A percentile compares a stretch with the other conserved stretches of the same genome.
These are phyloP conservation scores for Acrocephalus kingi DNA, from an alignment of 2,113 vertebrate species.

Conservation along the genomic window DNA sequence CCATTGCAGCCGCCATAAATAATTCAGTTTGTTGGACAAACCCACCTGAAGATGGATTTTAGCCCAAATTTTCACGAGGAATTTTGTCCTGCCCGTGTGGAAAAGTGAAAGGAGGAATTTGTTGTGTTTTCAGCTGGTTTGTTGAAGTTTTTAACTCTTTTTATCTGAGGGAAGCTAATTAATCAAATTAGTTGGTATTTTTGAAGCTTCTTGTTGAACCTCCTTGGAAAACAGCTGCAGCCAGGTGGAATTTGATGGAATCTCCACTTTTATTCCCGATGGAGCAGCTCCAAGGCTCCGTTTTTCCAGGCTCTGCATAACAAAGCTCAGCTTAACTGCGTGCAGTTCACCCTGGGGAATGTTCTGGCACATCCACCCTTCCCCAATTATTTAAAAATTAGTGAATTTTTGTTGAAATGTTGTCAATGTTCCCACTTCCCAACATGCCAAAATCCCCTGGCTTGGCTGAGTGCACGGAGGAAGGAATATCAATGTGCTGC, in stretches of 20 bases:
- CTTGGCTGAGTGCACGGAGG: neutral
- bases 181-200: neutral
- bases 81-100: too few relatives aligned
- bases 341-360: neutral
- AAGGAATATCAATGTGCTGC: neutral
- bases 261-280: neutral
- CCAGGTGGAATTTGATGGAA: neutral
- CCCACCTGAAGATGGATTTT: too few relatives aligned
- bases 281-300: neutral
- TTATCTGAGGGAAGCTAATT: too few relatives aligned
- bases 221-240: neutral
- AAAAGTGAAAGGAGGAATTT: too few relatives aligned
- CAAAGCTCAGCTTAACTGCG: neutral
- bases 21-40: too few relatives aligned
- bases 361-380: neutral
- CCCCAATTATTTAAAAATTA: neutral
- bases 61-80: too few relatives aligned
- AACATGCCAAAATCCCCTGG: neutral
- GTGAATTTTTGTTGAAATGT: neutral
- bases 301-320: neutral
- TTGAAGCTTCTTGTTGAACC: neutral
- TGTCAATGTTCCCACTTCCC: neutral
- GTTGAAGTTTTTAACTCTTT: too few relatives aligned
- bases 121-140: too few relatives aligned
- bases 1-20: too few relatives aligned